phyloP scores from a whole-genome alignment of 2,113 vertebrate genomes.

The Thymallus thymallus region DNA sequence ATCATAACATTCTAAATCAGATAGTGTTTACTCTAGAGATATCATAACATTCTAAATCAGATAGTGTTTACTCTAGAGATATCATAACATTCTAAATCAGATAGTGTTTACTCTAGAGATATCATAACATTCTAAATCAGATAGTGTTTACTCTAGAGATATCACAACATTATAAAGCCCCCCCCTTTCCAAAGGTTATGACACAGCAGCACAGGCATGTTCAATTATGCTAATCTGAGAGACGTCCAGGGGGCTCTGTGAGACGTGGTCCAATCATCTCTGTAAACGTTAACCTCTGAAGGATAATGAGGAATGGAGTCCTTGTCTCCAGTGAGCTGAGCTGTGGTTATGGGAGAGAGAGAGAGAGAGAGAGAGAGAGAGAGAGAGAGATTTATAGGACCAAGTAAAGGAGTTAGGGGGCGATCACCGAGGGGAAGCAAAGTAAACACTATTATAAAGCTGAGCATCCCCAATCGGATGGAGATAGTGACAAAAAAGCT shows the following conservation, averaged over 20 bases:
- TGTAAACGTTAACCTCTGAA: not conserved
- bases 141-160: too few relatives aligned
- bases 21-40: not conserved
- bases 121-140: too few relatives aligned
- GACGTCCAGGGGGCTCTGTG: not conserved
- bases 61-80: not conserved
- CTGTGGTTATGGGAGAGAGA: constrained; percentile 9
- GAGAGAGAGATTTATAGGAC: constrained; percentile 35
- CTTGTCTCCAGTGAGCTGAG: constrained; percentile 14
- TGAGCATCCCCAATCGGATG: constrained; percentile 19
- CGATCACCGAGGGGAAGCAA: constrained; percentile 27
- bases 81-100: too few relatives aligned
- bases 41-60: too few relatives aligned
- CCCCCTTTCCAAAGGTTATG: too few relatives aligned
- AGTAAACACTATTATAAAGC: constrained; percentile 30
- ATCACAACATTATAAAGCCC: too few relatives aligned
- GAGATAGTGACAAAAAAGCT: constrained; percentile 20
- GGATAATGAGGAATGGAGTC: constrained; percentile 27
- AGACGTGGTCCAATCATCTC: not conserved
- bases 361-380: not conserved
- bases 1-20: too few relatives aligned
- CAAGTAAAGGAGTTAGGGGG: constrained; percentile 49
- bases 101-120: not conserved
- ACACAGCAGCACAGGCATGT: not conserved
- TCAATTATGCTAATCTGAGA: not conserved